Evolutionary conservation across 1,140 invertebrate genomes (phyloP), one percentile per base, ranked within the genome.

Genomic region (Zaprionus lachaisei): DNA sequence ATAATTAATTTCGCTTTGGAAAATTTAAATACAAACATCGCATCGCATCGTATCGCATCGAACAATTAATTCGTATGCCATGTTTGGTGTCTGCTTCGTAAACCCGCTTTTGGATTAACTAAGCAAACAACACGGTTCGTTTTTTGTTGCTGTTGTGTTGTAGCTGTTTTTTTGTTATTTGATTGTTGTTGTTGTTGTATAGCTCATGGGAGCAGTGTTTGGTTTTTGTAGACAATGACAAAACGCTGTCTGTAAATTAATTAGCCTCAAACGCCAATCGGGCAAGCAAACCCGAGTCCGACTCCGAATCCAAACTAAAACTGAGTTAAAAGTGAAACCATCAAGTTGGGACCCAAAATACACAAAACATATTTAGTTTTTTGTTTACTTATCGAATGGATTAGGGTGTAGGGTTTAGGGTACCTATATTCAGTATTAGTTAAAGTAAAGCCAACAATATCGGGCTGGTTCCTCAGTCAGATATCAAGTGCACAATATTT

Each of bases 61-160:
- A 65, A 71, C 79, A 83, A 89, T 89, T 89, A 89, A 84, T 87
- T 87, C 65, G 71, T 81, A 85, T 75, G 82, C 82, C 82, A 79
- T 84, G 82, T 84, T 84, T 81, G 82, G 82, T 75, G 79, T 75
- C 79, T 81, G 82, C 74, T 80, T 75, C 78, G 74, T 81, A 85
- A 85, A 84, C 82, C 75, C 78, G 82, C 82, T 84, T 79, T 85
- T 56, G 68, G 74, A 68, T 81, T 85, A 84, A 72, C 72, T 78
- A 85, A 85, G 78, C 79, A 84, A 84, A 85, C 79, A 84, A 60
- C 73, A 22, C 41, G 49, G 54, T 31, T 28, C 44, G 65, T 71
- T 71, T 49, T n/a, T 61, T 51, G 34, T 72, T 65, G n/a, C 47
- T 41, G 24, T 57, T 49, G 31, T 41, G 31, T 41, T 28, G 28